Base-by-base conservation (phyloP, 2,888 invertebrate species). In the Noctua comes region DNA sequence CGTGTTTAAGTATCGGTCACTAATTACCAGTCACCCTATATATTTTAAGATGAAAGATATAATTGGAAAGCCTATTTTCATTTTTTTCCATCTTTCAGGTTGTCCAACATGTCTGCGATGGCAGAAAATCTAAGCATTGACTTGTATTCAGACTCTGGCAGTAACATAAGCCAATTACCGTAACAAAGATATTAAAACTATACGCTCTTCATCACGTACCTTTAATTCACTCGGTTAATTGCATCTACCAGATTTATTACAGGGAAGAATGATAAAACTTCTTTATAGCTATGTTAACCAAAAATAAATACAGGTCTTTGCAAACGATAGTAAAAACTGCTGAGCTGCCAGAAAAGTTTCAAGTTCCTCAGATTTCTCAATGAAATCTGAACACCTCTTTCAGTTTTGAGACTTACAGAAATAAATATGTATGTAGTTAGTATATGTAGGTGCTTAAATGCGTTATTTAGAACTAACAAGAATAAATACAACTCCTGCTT, bases 311-410 rank as follows among this genome's bases (percentile, higher is more conserved):
- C 88, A 83, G 82, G 88, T 89, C 79, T 88, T 84, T 89, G 95
- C 92, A 95, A 95, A 92, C 95, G 92, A 91, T 93, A 93, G 93
- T 95, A 95, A 95, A 95, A 87, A 83, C 79, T 88, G 84, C 83
- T 68, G 77, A 82, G 88, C 87, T 94, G 96, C 96, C 96, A 96
- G 91, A 91, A 94, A 91, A 91, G 95, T 94, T 92, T 96, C 94
- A 87, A 89, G 88, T 93, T 86, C 80, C 88, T 80, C 68, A 88
- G 85, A 84, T 86, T 88, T 84, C 79, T 79, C 84, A 51, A 40
- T 83, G 88, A 80, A 88, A 89, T 79, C 69, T 81, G 89, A 89
- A 24, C 66, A 72, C 27, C 54, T 88, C 79, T 89, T 89, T 88
- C 91, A 86, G 78, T 43, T 88, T 84, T 66, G 73, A 68, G 76